These are phyloP conservation scores for Drosophila quadrilineata DNA, from an alignment of 1,140 invertebrate species.

Conservation along the genomic window DNA sequence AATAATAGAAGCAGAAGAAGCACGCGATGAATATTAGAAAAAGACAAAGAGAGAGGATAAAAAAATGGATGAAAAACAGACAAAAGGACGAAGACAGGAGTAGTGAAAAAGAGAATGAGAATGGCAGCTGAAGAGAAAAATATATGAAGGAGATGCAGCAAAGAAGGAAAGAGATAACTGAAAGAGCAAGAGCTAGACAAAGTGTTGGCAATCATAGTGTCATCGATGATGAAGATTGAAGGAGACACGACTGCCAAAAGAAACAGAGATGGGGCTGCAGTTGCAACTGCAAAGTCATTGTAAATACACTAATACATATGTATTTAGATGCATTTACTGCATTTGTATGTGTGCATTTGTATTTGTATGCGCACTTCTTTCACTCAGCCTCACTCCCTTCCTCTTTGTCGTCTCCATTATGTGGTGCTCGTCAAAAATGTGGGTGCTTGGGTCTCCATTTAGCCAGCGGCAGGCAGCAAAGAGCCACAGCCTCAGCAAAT, in stretches of 20 bases:
- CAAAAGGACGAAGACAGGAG: too few species aligned
- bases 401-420: constrained; percentile 67
- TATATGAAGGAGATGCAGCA: neutral
- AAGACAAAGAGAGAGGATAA: too few species aligned
- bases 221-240: constrained; percentile 76
- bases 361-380: constrained; percentile 13
- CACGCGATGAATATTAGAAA: too few species aligned
- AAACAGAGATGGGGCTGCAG: neutral
- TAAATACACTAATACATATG: constrained; percentile 53
- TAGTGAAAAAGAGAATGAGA: neutral
- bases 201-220: constrained; percentile 68
- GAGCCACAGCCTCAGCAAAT: too few species aligned
- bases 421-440: constrained; percentile 62
- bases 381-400: constrained; percentile 30
- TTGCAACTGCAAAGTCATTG: constrained; percentile 68
- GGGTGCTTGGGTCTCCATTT: constrained; percentile 63
- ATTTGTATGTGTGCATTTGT: constrained; percentile 2
- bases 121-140: neutral
- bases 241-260: neutral
- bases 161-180: neutral
- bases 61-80: too few species aligned
- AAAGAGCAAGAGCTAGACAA: too few species aligned
- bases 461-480: constrained; percentile 29
- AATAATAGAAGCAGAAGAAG: too few species aligned
- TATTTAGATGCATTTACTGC: constrained; percentile 2